Base-by-base conservation (phyloP, 2,113 vertebrate species). In the Spheniscus mendiculus region DNA sequence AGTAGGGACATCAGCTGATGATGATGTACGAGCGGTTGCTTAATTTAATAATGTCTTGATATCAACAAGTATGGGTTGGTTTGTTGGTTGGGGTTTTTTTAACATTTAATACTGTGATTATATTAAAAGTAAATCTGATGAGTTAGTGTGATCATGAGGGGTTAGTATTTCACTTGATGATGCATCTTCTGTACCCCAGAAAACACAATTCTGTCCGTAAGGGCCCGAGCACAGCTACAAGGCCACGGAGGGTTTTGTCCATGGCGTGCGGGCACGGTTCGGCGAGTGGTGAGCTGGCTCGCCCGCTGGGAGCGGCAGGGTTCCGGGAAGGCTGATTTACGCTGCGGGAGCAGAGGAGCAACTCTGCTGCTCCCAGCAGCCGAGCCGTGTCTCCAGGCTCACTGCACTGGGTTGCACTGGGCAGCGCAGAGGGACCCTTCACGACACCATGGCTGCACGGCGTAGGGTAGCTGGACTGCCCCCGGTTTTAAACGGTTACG, bases 391-490 rank as follows among this genome's bases (percentile, higher is more conserved):
- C 52, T 25, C 30, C 27, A 5, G 74, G 34, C 62, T 49, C 5
- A 1, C 49, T 15, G 58, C 34, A 0, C 27, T 3, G 59, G 56
- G 53, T 34, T 17, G 61, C 67, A 11, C 55, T 7, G 79, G 58
- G 59, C 36, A 26, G 52, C 34, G 5, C 21, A 32, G 65, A 6
- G 16, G 32, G 20, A 12, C 61, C 12, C 30, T 13, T 21, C 29
- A 2, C 8, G 1, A 4, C 65, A 14, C 61, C 26, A 1, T 1
- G 16, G 59, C 59, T 42, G 66, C 66, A 5, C 0, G 7, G 53
- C 13, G 1, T 4, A 62, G 79, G n/a, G 34, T 17, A 49, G 65
- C 58, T 15, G 65, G 70, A 3, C 70, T 69, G 79, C 59, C 83
- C 38, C 10, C 18, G 4, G 6, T 32, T 6, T 84, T 69, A 59